Evolutionary conservation across 1,140 invertebrate genomes (phyloP), one percentile per base, ranked within the genome.

Genomic region (Nilaparvata lugens): DNA sequence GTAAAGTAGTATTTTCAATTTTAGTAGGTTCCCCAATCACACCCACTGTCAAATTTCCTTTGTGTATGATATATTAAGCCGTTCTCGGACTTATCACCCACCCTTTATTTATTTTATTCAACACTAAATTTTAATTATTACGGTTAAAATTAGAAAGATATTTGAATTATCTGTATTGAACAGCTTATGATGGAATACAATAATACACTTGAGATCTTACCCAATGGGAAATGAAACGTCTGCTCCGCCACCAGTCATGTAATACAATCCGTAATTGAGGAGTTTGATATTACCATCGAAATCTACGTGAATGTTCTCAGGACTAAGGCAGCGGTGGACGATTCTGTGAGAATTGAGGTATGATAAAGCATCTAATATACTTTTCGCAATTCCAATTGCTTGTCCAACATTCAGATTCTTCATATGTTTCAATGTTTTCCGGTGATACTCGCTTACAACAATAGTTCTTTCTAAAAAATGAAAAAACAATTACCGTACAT

Each of bases 141-240:
- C 18, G 21, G 18, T 48, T 18, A 40, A 40, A 40, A 40, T 40
- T 40, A n/a, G 9, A 9, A 40, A 40, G 38, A 9, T 40, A 40
- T 40, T 40, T 40, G n/a, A 40, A 40, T 40, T n/a, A n/a, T n/a
- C n/a, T n/a, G n/a, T n/a, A n/a, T n/a, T n/a, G n/a, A n/a, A n/a
- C n/a, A n/a, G n/a, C n/a, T n/a, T 6, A 48, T 7, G 21, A 18
- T 48, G 9, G 2, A 5, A 5, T 19, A 18, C 2, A 48, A 19
- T 4, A 48, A 19, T 23, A 4, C 13, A 48, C 1, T 48, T 5
- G 4, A 78, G 13, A 35, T 35, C 77, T 76, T 79, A 93, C 85
- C 92, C 91, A 68, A 97, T 86, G 54, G 94, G 94, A 82, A 97
- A 97, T 13, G 88, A 83, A 6, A 97, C 91, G 73, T 88, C 83